phyloP scores from a whole-genome alignment of 2,888 invertebrate genomes.

The Tiphia femorata region DNA sequence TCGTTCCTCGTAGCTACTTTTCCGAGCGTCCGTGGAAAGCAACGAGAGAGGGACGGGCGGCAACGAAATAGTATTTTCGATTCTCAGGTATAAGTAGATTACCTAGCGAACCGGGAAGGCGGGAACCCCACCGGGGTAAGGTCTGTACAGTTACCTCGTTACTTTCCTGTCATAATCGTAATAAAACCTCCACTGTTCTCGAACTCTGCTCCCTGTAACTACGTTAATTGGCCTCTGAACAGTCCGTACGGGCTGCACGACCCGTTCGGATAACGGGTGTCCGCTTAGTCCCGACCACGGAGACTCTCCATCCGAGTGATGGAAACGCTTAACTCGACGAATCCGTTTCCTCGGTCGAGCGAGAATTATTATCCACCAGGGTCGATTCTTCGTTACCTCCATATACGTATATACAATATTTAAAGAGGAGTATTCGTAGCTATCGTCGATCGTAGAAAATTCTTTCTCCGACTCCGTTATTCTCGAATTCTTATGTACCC shows the following conservation, averaged over 20 bases:
- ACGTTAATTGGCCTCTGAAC: constrained; percentile 47
- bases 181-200: constrained; percentile 42
- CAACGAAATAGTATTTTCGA: background rate
- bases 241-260: constrained; percentile 29
- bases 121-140: constrained; percentile 36
- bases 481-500: no score
- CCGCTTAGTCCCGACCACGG: constrained; percentile 16
- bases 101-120: no score
- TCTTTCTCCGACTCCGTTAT: no score
- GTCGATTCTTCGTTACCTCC: no score
- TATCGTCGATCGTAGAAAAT: no score
- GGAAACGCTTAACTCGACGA: no score
- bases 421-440: no score
- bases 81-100: constrained; percentile 19
- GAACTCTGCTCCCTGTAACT: constrained; percentile 43
- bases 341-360: no score
- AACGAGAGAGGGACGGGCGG: background rate
- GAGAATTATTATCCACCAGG: no score
- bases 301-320: no score
- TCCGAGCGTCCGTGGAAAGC: background rate
- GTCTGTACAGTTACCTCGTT: constrained; percentile 47
- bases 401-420: no score
- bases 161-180: constrained; percentile 45
- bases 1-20: no score
- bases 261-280: constrained; percentile 42